These are phyloP conservation scores for Crypturellus undulatus DNA, from an alignment of 2,113 vertebrate genomes.

Conservation along the genomic window DNA sequence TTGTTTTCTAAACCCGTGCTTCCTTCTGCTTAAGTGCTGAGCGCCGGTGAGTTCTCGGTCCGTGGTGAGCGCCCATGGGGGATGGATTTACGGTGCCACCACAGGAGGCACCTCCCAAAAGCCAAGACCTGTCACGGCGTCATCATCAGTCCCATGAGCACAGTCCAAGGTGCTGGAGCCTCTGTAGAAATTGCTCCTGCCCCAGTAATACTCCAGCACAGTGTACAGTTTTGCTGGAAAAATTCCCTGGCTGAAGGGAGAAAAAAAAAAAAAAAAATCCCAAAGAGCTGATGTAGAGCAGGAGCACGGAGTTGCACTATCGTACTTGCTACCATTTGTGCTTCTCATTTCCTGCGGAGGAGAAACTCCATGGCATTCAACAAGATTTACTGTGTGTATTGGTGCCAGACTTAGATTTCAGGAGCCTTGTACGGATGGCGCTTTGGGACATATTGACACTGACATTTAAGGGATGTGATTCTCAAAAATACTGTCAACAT, in stretches of 20 bases:
- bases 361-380: neutral
- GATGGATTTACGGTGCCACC: neutral
- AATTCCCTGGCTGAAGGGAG: neutral
- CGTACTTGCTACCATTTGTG: neutral
- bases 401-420: neutral
- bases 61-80: neutral
- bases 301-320: neutral
- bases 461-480: rapidly evolving
- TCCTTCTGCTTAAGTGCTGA: slow-evolving; percentile 61
- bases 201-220: too few species aligned
- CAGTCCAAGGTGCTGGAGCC: neutral
- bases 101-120: neutral
- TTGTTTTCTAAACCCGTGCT: slow-evolving; percentile 96
- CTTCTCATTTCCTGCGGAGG: neutral
- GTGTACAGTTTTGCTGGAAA: neutral
- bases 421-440: rapidly evolving
- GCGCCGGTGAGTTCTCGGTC: neutral
- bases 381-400: neutral
- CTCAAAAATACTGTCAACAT: neutral
- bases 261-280: neutral
- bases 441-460: neutral
- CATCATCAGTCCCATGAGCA: too few species aligned
- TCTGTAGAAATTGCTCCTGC: neutral
- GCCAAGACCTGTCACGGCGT: too few species aligned
- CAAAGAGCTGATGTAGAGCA: neutral